Evolutionary conservation across 2,888 invertebrate genomes (phyloP), one percentile per base, ranked within the genome.

Genomic region (Caenorhabditis wallacei): DNA sequence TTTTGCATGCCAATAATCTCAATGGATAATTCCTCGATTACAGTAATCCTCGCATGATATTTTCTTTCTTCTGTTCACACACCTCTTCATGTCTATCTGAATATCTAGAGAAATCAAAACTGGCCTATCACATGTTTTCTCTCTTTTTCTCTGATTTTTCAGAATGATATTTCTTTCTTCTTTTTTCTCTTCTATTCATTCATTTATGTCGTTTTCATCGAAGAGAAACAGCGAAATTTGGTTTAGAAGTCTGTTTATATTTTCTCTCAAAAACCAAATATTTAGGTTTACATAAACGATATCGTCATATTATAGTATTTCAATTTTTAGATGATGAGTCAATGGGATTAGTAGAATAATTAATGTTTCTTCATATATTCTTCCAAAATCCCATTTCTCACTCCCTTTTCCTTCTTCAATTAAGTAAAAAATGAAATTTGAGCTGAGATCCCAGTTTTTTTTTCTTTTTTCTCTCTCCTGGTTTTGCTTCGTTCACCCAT

Each of bases 401-500:
- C 43, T 61, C 61, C 46, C 43, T 61, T 26, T 22, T 10, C 43
- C 40, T 35, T 26, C 16, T 54, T 35, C 24, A 61, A 61, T 22
- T 61, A 24, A 22, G 35, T 46, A 46, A 74, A 57, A 75, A 66
- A 66, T 46, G 66, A 66, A 75, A 75, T 75, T 66, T 51, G 68
- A 76, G 68, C 59, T 56, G 51, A 43, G 18, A 66, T 66, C 56
- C 26, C 54, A 43, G 20, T n/a, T 18, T n/a, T 70, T 54, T 40
- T 70, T 22, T 43, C 22, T 22, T 54, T 61, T 56, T 24, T 37
- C 30, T 57, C n/a, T 76, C 40, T 69, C 51, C 68, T 78, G 61
- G 69, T 78, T 63, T 69, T 51, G 48, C 66, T 37, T 53, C 61
- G 78, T 78, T 69, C 78, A 51, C 40, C 69, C 78, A 54, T 78